Percentiles rank a stretch among this genome's conserved stretches.
phyloP scores from a whole-genome alignment of 2,797 vertebrate species.

The Diplodus puntazzo region DNA sequence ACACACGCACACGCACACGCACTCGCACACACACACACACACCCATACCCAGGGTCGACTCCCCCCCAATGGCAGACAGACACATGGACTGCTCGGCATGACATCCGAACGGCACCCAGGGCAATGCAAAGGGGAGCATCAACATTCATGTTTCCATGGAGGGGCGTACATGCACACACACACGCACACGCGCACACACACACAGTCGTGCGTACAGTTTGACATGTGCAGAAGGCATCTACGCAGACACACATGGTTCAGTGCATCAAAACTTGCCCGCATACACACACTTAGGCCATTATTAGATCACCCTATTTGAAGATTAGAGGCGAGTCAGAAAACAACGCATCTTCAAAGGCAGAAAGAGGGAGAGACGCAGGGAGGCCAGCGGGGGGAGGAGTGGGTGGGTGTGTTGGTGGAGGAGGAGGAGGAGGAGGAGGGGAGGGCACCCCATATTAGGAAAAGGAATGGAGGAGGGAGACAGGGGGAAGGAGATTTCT shows the following conservation, averaged over 20 bases:
- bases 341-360: slow-evolving; percentile 81
- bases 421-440: slow-evolving; percentile 29
- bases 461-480: slow-evolving; percentile 39
- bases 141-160: slow-evolving; percentile 42
- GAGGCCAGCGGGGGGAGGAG: slow-evolving; percentile 6
- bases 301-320: slow-evolving; percentile 76
- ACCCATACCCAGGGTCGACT: slow-evolving; percentile 3
- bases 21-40: slow-evolving; percentile 40
- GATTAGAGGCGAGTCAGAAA: slow-evolving; percentile 73
- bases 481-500: slow-evolving; percentile 34
- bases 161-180: slow-evolving; percentile 18
- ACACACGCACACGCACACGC: slow-evolving; percentile 28
- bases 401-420: slow-evolving; percentile 29
- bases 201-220: slow-evolving; percentile 24
- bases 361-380: slow-evolving; percentile 8
- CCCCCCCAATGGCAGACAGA: slow-evolving; percentile 66
- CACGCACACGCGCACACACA: background rate
- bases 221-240: slow-evolving; percentile 54
- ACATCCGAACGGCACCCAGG: slow-evolving; percentile 73
- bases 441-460: slow-evolving; percentile 47
- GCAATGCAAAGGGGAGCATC: slow-evolving; percentile 60
- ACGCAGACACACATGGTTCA: slow-evolving; percentile 39
- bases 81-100: slow-evolving; percentile 69
- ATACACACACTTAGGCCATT: slow-evolving; percentile 52
- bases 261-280: slow-evolving; percentile 46